These are phyloP conservation scores for Andrena haemorrhoa DNA, from an alignment of 2,888 invertebrate species.

Conservation along the genomic window DNA sequence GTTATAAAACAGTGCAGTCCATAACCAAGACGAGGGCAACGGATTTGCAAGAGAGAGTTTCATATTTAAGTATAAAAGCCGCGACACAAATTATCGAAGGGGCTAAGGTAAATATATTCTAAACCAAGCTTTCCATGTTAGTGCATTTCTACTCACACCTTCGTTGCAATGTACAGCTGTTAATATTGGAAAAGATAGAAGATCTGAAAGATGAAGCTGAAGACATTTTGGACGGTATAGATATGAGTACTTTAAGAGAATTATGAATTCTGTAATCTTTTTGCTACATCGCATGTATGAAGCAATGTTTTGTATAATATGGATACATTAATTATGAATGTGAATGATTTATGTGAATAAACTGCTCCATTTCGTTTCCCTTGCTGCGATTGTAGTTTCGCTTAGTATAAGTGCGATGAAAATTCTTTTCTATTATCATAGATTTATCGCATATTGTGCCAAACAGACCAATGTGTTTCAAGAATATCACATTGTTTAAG, in stretches of 20 bases:
- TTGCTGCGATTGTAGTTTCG: conserved; percentile 6
- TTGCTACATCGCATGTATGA: conserved; percentile 2
- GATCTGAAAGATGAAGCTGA: conserved; percentile 94
- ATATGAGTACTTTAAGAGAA: conserved; percentile 22
- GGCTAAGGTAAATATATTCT: conserved; percentile 89
- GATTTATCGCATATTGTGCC: conserved; percentile 72
- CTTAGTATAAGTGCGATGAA: conserved; percentile 7
- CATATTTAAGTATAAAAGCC: conserved; percentile 90
- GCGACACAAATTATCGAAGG: conserved; percentile 94
- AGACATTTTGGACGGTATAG: conserved; percentile 88
- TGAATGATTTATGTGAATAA: conserved; percentile 12
- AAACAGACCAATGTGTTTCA: conserved; percentile 80
- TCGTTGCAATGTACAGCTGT: conserved; percentile 53
- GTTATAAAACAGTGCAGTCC: conserved; percentile 91
- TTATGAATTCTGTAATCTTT: conserved; percentile 12
- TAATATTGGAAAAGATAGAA: conserved; percentile 93
- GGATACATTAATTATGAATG: not conserved
- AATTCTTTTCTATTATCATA: conserved; percentile 22
- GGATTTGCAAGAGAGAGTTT: conserved; percentile 88
- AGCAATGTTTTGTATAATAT: not conserved
- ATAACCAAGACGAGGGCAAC: conserved; percentile 90
- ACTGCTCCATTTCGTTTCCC: not conserved
- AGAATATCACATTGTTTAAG: conserved; percentile 81
- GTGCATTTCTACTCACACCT: conserved; percentile 5
- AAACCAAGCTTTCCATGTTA: conserved; percentile 6